Evolutionary conservation across 2,113 vertebrate genomes (phyloP), one percentile per base, ranked within the genome.

Genomic region (Brevimyrus niger): DNA sequence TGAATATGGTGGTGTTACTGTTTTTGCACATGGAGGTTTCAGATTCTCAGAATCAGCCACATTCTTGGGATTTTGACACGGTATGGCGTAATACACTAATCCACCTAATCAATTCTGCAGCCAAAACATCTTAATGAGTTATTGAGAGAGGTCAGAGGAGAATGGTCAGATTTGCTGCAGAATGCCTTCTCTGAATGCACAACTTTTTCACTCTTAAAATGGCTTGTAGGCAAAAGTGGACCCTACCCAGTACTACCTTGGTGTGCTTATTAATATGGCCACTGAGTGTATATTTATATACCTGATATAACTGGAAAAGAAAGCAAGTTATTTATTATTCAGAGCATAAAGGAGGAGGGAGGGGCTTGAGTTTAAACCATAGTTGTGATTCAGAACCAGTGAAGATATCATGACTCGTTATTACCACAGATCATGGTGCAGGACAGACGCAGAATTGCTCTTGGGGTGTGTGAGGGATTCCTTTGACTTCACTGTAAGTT

Each of bases 321-420:
- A 53, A 88, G 51, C 27, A 90, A 53, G 80, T 91, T 94, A 92
- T 94, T 95, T 86, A 69, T 51, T 92, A 89, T 92, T 89, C 90
- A 91, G 86, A 90, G 91, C 91, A 92, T 90, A 87, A 92, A 92
- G 90, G 93, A 94, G 91, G 87, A 90, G 17, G 88, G 88, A 89
- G 92, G 92, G 92, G 51, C 89, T 93, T 89, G 92, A 94, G 92
- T 92, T 93, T 91, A 93, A 91, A 93, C 84, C 87, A 88, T 69
- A 89, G 90, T 89, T 87, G 90, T 84, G 88, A 86, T 48, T 50
- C n/a, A 19, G 50, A 69, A 85, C 51, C 48, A 88, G 48, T 89
- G 58, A 89, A 90, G 88, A 85, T 93, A 88, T 87, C 92, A 92
- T 84, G 69, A 86, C 23, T 88, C 86, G 73, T 86, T 69, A 87